Evolutionary conservation across 2,113 vertebrate species (phyloP).

Genomic region (Sisor rabdophorus): DNA sequence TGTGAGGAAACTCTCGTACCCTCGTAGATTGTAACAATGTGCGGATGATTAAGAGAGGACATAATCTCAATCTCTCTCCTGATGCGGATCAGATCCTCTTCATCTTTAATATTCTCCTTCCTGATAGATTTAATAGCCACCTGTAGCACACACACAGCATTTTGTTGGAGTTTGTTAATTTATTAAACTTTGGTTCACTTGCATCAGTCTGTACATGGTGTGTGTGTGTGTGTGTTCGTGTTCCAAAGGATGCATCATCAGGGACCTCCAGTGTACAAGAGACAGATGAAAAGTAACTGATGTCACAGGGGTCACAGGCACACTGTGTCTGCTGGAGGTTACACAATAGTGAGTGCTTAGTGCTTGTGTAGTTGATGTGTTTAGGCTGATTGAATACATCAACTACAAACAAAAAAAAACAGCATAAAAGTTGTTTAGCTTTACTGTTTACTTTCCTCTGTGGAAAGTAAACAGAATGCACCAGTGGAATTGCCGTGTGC

Average conservation of each 20-base stretch:
- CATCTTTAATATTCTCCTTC: constrained; percentile 93
- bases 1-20: constrained; percentile 64
- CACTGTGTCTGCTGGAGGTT: not conserved
- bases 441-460: not conserved
- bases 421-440: not conserved
- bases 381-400: not conserved
- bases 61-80: constrained; percentile 97
- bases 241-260: not conserved
- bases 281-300: not conserved
- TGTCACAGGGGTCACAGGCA: not conserved
- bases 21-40: constrained; percentile 95
- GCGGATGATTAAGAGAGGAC: constrained; percentile 92
- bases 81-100: constrained; percentile 90
- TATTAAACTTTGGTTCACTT: too few relatives aligned
- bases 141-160: constrained; percentile 57
- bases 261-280: not conserved
- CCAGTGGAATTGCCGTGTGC: not conserved
- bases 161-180: not conserved
- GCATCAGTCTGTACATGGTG: not conserved
- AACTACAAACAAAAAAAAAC: too few relatives aligned
- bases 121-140: constrained; percentile 96
- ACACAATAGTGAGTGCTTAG: too few relatives aligned
- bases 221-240: not conserved
- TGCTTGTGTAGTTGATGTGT: not conserved
- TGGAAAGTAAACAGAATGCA: not conserved